phyloP scores from a whole-genome alignment of 2,888 invertebrate genomes.

The Malthinus seriepunctatus region DNA sequence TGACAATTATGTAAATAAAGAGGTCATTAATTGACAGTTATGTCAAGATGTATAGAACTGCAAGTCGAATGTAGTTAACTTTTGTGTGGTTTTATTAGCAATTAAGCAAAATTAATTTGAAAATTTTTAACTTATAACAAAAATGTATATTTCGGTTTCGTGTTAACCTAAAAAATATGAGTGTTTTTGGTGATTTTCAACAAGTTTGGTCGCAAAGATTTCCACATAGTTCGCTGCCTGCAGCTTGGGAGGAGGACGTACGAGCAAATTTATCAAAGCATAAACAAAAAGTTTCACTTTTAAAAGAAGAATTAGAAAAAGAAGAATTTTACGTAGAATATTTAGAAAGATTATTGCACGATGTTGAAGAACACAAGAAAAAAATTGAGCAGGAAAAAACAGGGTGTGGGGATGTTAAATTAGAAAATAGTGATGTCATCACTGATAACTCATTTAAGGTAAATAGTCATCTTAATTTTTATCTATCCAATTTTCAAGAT shows the following conservation, averaged over 20 bases:
- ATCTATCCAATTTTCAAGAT: too few species aligned
- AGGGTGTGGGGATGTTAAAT: slow-evolving; percentile 33
- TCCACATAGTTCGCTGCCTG: slow-evolving; percentile 87
- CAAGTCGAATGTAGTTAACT: slow-evolving; percentile 23
- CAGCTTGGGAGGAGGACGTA: slow-evolving; percentile 92
- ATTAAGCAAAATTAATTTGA: slow-evolving; percentile 15
- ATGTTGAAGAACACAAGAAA: slow-evolving; percentile 82
- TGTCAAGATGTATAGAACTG: background rate
- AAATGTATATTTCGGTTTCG: slow-evolving; percentile 6
- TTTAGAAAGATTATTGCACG: slow-evolving; percentile 79
- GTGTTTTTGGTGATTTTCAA: slow-evolving; percentile 89
- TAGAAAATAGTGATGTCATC: slow-evolving; percentile 33
- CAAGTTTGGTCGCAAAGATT: slow-evolving; percentile 90
- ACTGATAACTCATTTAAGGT: slow-evolving; percentile 40
- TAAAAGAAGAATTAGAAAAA: slow-evolving; percentile 85
- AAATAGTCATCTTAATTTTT: slow-evolving; percentile 22
- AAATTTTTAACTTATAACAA: slow-evolving; percentile 5
- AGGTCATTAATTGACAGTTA: slow-evolving; percentile 6
- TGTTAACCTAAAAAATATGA: slow-evolving; percentile 58
- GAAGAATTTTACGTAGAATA: slow-evolving; percentile 91
- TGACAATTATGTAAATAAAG: slow-evolving; percentile 6
- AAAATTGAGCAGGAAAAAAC: slow-evolving; percentile 52
- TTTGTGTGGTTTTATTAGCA: slow-evolving; percentile 17
- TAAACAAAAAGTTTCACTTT: slow-evolving; percentile 80
- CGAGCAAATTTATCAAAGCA: slow-evolving; percentile 87